phyloP scores from a whole-genome alignment of 1,140 invertebrate genomes.

The Grapholita molesta region DNA sequence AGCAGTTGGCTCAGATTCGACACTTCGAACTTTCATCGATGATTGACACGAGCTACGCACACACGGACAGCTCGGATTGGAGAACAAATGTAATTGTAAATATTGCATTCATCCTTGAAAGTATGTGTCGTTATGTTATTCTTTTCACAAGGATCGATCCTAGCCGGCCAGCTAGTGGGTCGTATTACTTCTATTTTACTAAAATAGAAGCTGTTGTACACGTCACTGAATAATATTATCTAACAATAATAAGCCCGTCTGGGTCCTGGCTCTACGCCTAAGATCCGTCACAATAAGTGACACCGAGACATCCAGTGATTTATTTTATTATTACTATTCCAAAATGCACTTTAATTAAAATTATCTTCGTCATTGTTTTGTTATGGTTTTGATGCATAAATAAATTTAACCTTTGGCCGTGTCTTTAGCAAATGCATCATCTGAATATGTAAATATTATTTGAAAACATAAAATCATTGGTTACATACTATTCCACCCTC shows the following conservation, averaged over 20 bases:
- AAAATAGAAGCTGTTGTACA: no score
- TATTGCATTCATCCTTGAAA: no score
- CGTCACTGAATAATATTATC: background rate
- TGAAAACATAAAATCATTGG: no score
- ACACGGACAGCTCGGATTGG: no score
- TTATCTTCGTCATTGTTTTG: background rate
- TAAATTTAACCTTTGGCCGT: background rate
- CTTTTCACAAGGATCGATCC: no score
- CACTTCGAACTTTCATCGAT: background rate
- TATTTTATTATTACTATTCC: background rate
- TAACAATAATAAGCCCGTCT: background rate
- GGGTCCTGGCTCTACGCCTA: background rate
- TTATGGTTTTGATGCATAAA: background rate
- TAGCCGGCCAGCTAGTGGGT: no score
- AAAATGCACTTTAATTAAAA: background rate
- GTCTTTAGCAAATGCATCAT: background rate
- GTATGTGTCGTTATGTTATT: no score
- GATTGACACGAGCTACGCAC: slow-evolving; percentile 27
- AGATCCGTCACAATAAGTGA: background rate
- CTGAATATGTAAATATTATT: no score
- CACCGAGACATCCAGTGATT: background rate
- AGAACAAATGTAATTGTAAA: no score
- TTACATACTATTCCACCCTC: no score
- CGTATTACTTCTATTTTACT: no score
- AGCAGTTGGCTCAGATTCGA: slow-evolving; percentile 27